Evolutionary conservation across 1,140 invertebrate genomes (phyloP), one percentile per base, ranked within the genome.

Genomic region (Myzus persicae): DNA sequence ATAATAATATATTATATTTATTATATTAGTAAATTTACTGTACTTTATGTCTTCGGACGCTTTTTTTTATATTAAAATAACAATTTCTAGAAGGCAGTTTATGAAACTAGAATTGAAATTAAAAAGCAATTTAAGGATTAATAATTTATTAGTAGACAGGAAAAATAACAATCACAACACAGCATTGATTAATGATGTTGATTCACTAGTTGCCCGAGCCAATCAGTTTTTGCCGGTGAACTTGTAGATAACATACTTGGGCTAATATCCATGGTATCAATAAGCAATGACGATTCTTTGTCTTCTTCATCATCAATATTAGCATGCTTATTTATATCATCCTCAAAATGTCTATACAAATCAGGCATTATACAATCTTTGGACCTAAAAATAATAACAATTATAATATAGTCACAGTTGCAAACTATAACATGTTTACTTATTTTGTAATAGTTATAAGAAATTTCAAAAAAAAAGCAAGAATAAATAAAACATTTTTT

Each of bases 221-320:
- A 93, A 38, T 93, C 91, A 42, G 91, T 93, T 93, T 93, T 93
- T 6, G 48, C 46, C 2, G 91, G 91, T 51, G 91, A 93, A 51
- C 91, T 93, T 54, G 91, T 84, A 51, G 91, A 84, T 42, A 85
- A 40, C 46, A 93, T 84, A 85, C 81, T 93, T 42, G 81, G 91
- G 54, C 91, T 93, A 4, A 93, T 93, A 93, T 93, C 91, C 91
- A 93, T 93, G 2, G 51, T 93, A 84, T 85, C 81, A 38, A 54
- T 36, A 90, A 20, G 38, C 26, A 42, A 48, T 11, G 46, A 84
- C 18, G 81, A 93, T 26, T 93, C 91, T 85, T 93, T 85, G 0
- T 93, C 91, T 54, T 93, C 91, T 0, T 93, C 91, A 20, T 93
- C 91, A 31, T 93, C 91, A 40, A 24, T 91, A 22, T 38, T 85